Evolutionary conservation across 2,113 vertebrate species (phyloP), one percentile per base, ranked within the genome.

Genomic region (Clinocottus analis): DNA sequence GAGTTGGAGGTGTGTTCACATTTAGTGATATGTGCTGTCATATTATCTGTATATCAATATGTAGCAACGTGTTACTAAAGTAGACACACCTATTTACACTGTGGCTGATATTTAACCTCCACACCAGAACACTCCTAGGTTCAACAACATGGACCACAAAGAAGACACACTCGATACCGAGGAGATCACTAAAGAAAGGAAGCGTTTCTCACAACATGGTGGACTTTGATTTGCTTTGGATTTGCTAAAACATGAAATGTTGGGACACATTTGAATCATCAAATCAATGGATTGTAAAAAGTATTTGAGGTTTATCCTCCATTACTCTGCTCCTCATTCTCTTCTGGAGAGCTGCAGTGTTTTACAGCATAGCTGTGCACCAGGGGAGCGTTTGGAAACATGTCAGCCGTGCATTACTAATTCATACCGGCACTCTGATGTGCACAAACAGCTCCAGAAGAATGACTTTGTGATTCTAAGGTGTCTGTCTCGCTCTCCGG

Each of bases 381-480:
- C 31, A 74, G 25, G 37, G 23, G 47, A 76, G 16, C 31, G 4
- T 79, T 80, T 70, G 37, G 23, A 79, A 87, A 86, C 29, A 77
- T 84, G 79, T 85, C 69, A 58, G 45, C 45, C 25, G 6, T 37
- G 3, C 74, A 80, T 93, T 79, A 90, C 59, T 89, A 86, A 89
- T 91, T 87, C 66, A 90, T 80, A 27, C 59, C 59, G 41, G 31
- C 61, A 37, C 0, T 9, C 21, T 21, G 0, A 25, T 62, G 9
- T 25, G 37, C 61, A 69, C 58, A 37, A 68, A 63, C 71, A 60
- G 19, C 27, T 51, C 25, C 77, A 59, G 75, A 64, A 56, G 60
- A 79, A 78, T 82, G 75, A 66, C 65, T 56, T 1, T 11, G 60
- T 60, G 55, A 74, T 51, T 85, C 80, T 66, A 29, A 84, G 56